Evolutionary conservation across 2,113 vertebrate genomes (phyloP), one percentile per base, ranked within the genome.

Genomic region (Leptobrachium leishanense): DNA sequence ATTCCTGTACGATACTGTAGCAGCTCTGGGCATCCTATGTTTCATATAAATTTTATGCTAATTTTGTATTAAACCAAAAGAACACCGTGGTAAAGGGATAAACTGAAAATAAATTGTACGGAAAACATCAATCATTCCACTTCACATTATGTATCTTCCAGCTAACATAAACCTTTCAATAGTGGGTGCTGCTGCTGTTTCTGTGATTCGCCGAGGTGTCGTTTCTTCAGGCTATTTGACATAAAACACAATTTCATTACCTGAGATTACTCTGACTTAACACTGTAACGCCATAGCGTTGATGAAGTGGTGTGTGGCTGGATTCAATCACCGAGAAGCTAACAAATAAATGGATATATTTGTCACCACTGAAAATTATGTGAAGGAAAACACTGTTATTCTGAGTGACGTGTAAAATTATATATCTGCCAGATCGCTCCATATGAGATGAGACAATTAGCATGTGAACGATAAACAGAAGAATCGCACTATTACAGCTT

Each of bases 341-440:
- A 59, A 59, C 55, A 12, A 59, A 59, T 59, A 59, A 59, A 59
- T 13, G 55, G 55, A 59, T 59, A 59, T 59, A 59, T 59, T 8
- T 59, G 55, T 11, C 55, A 59, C 55, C 55, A 59, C 55, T 59
- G 13, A 59, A 1, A 59, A 59, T 15, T 8, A 59, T 59, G 55
- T 59, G 46, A 4, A 59, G 55, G 55, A 59, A 59, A 59, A 59
- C 55, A 59, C 2, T 10, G 55, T 59, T 59, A 15, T 59, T 59
- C 13, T 59, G 39, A 68, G n/a, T 43, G 67, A 43, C 67, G 44
- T 13, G 10, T 12, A n/a, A 68, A 68, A 68, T 68, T 43, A 68
- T 43, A 68, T 15, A 68, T 15, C 11, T 44, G 67, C 13, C 42
- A 44, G 67, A 68, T 6, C 11, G 3, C 67, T 68, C 41, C 40